Evolutionary conservation across 1,140 invertebrate species (phyloP).

Genomic region (Drosophila parabipectinata): DNA sequence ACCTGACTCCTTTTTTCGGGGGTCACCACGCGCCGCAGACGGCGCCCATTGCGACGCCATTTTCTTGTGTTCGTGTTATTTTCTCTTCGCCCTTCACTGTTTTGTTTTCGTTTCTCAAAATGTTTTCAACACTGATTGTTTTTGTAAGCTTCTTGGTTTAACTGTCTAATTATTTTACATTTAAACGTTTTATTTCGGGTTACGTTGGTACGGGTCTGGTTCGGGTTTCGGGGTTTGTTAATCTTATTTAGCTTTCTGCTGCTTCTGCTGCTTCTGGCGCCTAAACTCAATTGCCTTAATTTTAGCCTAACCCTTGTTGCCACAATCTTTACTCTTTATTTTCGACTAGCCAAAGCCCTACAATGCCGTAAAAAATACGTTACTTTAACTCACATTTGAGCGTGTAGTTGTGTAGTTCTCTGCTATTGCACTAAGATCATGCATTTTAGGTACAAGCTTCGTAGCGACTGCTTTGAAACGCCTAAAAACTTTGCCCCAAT

Average conservation of each 20-base stretch:
- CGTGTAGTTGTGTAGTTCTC: conserved; percentile 32
- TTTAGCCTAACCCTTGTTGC: conserved; percentile 59
- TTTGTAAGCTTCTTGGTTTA: conserved; percentile 84
- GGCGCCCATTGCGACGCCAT: conserved; percentile 54
- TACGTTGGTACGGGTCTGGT: conserved; percentile 18
- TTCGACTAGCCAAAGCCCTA: conserved; percentile 58
- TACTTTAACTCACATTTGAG: conserved; percentile 38
- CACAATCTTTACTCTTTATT: conserved; percentile 28
- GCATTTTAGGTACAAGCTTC: conserved; percentile 65
- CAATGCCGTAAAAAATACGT: conserved; percentile 75
- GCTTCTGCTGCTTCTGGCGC: conserved; percentile 42
- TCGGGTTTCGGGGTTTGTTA: conserved; percentile 20
- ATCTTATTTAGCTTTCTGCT: conserved; percentile 40
- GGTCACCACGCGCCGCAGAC: conserved; percentile 56
- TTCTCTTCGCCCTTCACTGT: conserved; percentile 9
- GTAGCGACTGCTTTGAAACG: conserved; percentile 47
- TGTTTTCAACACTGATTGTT: conserved; percentile 84
- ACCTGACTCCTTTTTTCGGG: conserved; percentile 47
- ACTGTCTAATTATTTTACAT: conserved; percentile 83
- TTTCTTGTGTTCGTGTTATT: conserved; percentile 44
- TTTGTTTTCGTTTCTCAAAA: conserved; percentile 67
- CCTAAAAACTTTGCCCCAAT: conserved; percentile 41
- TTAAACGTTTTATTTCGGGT: conserved; percentile 75
- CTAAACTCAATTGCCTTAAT: conserved; percentile 67
- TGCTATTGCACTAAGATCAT: conserved; percentile 42